Base-by-base conservation (phyloP, 2,888 invertebrate species). In the Pammene fasciana region DNA sequence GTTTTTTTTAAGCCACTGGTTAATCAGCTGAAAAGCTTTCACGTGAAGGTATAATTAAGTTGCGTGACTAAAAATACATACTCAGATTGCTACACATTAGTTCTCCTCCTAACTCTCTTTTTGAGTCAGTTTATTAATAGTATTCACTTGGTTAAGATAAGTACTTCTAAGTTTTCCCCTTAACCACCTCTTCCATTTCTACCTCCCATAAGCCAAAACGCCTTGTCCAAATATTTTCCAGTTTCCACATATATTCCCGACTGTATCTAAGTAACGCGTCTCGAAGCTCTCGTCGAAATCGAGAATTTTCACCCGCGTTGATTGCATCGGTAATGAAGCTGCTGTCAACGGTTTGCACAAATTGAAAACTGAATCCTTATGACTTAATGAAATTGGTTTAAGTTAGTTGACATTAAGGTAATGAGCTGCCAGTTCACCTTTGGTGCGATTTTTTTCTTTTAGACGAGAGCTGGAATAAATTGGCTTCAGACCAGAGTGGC, bases 311-410 rank as follows among this genome's bases (percentile, higher is more conserved):
- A 75, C 75, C 79, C 77, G 75, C 71, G 75, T 75, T 82, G 81
- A 86, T 88, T 86, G 86, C 85, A 86, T 85, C 82, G 80, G 81
- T 86, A 87, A 88, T 87, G 87, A 87, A 85, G 82, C 81, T 81
- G 82, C 78, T 84, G 79, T 81, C 79, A 74, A 74, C 68, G 71
- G 82, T 84, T 81, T 83, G 82, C 80, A 79, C 78, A 82, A 85
- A 86, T 86, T 86, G 82, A 81, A 86, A 87, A 84, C 81, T 80
- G 64, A 64, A 52, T 68, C 14, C 62, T 64, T 56, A 55, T 56
- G 36, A 64, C 34, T 64, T 57, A 59, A 68, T 65, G 45, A 46
- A 59, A 59, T 68, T 57, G 57, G 55, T 34, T 59, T 18, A 52
- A 41, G 62, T n/a, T 52, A 34, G 46, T 34, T 59, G 57, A 59